Evolutionary conservation across 2,797 vertebrate genomes (phyloP), one percentile per base, ranked within the genome.

Genomic region (Dermochelys coriacea): DNA sequence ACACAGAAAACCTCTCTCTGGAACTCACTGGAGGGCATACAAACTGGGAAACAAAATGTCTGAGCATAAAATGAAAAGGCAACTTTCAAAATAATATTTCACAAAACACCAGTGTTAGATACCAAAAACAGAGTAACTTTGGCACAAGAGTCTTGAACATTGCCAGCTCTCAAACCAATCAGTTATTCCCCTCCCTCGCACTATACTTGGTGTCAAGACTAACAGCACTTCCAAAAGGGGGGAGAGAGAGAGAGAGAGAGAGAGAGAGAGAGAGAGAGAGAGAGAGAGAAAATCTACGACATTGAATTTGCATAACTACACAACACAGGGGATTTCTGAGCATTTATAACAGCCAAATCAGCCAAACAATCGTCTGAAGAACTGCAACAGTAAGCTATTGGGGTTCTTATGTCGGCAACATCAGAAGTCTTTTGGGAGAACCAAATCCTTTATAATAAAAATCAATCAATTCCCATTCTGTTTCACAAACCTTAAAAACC

Each of bases 271-370:
- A 47, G 12, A 41, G 91, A 59, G 74, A 68, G 74, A 68, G 52
- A 82, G 71, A 47, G 45, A 89, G 91, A 97, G 82, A 95, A 90
- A 89, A 92, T 89, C 88, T 51, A 89, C 1, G 74, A 88, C 78
- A 85, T 88, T 89, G 51, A 61, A 98, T 98, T 97, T 98, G 98
- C 98, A 98, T 98, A 98, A 98, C 97, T 97, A 98, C 88, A 89
- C 97, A 97, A 98, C 98, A 98, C 59, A 31, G 95, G 93, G 96
- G 95, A 97, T 94, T 96, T 97, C 97, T 97, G 92, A 95, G 94
- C 96, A 96, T 92, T 97, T 97, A 96, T 96, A 98, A 98, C 93
- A 96, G 97, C 83, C 95, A 98, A 97, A 98, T 98, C 98, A 98
- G 98, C 97, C 98, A 98, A 98, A 97, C 97, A 97, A 98, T 96